Evolutionary conservation across 2,797 vertebrate species (phyloP).

Genomic region (Aeoliscus strigatus): DNA sequence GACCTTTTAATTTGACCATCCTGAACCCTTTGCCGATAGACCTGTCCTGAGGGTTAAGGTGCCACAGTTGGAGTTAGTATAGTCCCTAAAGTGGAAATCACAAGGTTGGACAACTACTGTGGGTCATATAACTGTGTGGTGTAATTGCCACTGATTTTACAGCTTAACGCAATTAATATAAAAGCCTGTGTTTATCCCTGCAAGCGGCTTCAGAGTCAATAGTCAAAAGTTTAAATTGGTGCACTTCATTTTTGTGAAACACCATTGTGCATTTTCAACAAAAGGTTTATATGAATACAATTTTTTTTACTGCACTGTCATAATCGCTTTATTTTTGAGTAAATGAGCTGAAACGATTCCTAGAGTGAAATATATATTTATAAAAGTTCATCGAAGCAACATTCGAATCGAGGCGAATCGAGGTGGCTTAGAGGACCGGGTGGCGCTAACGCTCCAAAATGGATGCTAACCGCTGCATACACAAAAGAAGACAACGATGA

Average conservation of each 20-base stretch:
- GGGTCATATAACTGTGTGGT: constrained; percentile 29
- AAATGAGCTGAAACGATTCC: too few relatives aligned
- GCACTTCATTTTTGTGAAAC: constrained; percentile 49
- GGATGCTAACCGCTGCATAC: too few relatives aligned
- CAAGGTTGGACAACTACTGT: constrained; percentile 54
- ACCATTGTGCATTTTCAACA: constrained; percentile 59
- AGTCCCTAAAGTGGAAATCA: constrained; percentile 50
- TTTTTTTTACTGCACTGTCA: neutral
- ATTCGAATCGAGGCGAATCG: too few relatives aligned
- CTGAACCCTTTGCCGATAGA: constrained; percentile 55
- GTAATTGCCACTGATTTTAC: constrained; percentile 74
- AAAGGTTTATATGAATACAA: constrained; percentile 56
- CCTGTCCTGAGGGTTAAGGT: constrained; percentile 52
- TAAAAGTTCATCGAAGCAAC: too few relatives aligned
- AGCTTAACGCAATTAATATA: constrained; percentile 70
- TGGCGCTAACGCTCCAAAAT: too few relatives aligned
- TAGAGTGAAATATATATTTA: too few relatives aligned
- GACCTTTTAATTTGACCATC: constrained; percentile 65
- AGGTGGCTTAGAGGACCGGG: too few relatives aligned
- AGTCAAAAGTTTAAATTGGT: constrained; percentile 47
- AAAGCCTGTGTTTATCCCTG: constrained; percentile 49
- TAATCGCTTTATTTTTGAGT: too few relatives aligned
- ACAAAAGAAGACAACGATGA: too few relatives aligned
- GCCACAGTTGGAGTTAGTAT: constrained; percentile 49
- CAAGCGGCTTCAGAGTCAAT: constrained; percentile 57